Base-by-base conservation (phyloP, 1,140 invertebrate species). In the Eubasilissa regina region DNA sequence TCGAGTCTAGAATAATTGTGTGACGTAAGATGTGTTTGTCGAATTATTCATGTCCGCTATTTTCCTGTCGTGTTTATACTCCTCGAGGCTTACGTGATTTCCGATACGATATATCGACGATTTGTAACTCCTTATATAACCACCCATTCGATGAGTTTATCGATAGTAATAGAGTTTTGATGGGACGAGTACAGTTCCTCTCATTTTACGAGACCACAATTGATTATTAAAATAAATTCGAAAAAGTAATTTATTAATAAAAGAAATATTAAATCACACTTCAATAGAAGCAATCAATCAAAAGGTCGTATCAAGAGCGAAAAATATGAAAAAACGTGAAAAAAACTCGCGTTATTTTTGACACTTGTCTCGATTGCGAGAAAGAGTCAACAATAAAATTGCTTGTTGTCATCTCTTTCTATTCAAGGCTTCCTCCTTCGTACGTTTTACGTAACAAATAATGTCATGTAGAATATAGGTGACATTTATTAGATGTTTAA, bases 221-320 rank as follows among this genome's bases (percentile, higher is more conserved):
- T 25, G 44, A 25, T 17, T 15, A 45, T 51, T 19, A 11, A 19
- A 51, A 51, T 11, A 70, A 70, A 70, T 17, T 70, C 51, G n/a
- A n/a, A 48, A 70, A 70, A 1, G 48, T 47, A 8, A 51, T 70
- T 45, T 70, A 47, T 70, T 70, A 15, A 70, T 70, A 19, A 51
- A 12, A 4, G n/a, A 66, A 44, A 1, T 66, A 17, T 47, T 8
- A n/a, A 70, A 44, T 64, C 47, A 15, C 9, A 15, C n/a, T n/a
- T n/a, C n/a, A 45, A 70, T 51, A 70, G 45, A 70, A 70, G 51
- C 66, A 51, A 70, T 70, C 66, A 70, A 70, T 35, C 25, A 6
- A 6, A 35, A 35, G 25, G 6, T 35, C 6, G 25, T 35, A 3
- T 35, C 25, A 6, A 35, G 25, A 3, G 25, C 6, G 25, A 35